These are phyloP conservation scores for zebrafish (Danio rerio) DNA, from an alignment of 2,113 vertebrate genomes.

Conservation along the genomic window GRCz12tu NC_133188.1:55431001-55431500, in stretches of 20 bases:
- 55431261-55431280: conserved; percentile 11
- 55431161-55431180: background rate
- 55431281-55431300: conserved; percentile 7
- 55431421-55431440: no score
- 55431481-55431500: no score
- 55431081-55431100: background rate
- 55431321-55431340: conserved; percentile 1
- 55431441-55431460: no score
- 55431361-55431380: background rate
- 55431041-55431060: background rate
- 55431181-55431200: background rate
- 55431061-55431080: background rate
- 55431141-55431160: background rate
- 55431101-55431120: background rate
- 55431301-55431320: background rate
- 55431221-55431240: conserved; percentile 1
- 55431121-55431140: background rate
- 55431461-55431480: no score
- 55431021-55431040: conserved; percentile 29
- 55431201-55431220: no score
- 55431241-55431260: conserved; percentile 32
- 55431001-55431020: conserved; percentile 46
- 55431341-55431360: background rate
- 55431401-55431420: background rate
- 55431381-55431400: background rate